Conservation (phyloP, 2,888 invertebrate species). For the Trichopoda pennipes region DNA sequence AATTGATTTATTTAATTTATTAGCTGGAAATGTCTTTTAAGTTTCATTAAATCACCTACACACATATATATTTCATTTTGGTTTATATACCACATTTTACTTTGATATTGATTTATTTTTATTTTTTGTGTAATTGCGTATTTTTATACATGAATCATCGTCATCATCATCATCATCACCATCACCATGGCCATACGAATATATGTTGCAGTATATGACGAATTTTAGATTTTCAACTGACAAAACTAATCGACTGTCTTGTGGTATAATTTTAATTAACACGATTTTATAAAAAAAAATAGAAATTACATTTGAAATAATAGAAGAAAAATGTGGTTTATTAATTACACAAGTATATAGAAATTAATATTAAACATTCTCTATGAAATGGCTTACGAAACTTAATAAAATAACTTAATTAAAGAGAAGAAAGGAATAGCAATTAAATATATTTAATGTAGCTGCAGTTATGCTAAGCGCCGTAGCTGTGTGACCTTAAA, state of each 20-base stretch:
- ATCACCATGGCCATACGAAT: background rate
- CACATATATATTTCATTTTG: conserved; percentile 15
- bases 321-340: background rate
- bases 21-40: conserved; percentile 55
- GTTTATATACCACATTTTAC: conserved; percentile 6
- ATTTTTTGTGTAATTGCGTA: conserved; percentile 11
- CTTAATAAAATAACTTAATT: no score
- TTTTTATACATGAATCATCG: conserved; percentile 50
- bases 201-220: background rate
- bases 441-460: no score
- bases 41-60: conserved; percentile 51
- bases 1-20: conserved; percentile 64
- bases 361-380: no score
- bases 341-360: no score
- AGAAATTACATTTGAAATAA: background rate
- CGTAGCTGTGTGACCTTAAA: no score
- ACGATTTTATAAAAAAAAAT: no score
- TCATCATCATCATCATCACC: background rate
- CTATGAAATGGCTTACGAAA: no score
- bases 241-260: conserved; percentile 38
- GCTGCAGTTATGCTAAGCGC: no score
- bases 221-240: background rate
- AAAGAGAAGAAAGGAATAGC: no score
- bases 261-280: conserved; percentile 37
- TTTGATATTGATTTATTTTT: conserved; percentile 37